Conservation (phyloP, 1,140 invertebrate species). For the Neuroterus valhalla region DNA sequence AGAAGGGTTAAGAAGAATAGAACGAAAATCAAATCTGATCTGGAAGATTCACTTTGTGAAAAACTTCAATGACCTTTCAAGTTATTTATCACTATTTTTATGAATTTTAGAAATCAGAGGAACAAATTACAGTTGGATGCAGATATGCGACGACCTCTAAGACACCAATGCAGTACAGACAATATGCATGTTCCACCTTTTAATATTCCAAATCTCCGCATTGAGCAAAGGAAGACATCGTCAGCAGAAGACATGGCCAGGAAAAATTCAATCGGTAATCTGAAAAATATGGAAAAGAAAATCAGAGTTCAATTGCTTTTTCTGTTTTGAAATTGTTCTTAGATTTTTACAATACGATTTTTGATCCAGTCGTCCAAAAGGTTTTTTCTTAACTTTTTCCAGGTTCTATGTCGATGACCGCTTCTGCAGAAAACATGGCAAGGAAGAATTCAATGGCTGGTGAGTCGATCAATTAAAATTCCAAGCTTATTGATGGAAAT, state of each 20-base stretch:
- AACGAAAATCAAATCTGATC: no score
- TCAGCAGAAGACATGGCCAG: conserved; percentile 91
- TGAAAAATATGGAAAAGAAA: background rate
- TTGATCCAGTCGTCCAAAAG: background rate
- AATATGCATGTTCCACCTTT: conserved; percentile 90
- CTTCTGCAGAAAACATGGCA: conserved; percentile 72
- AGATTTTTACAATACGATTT: background rate
- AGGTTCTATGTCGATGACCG: conserved; percentile 72
- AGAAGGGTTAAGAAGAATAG: no score
- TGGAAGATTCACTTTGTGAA: no score
- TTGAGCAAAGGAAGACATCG: conserved; percentile 90
- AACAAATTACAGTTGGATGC: conserved; percentile 90
- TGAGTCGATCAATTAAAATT: conserved; percentile 44
- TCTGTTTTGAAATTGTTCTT: no score
- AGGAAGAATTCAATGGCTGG: conserved; percentile 68
- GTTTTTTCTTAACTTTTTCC: conserved; percentile 17
- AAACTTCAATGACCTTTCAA: no score
- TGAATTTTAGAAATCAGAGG: conserved; percentile 80
- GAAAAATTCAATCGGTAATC: conserved; percentile 85
- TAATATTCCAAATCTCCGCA: conserved; percentile 89
- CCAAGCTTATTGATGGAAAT: background rate
- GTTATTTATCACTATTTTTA: background rate
- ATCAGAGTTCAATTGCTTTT: background rate
- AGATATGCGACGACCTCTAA: conserved; percentile 83
- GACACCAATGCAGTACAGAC: conserved; percentile 90